Evolutionary conservation across 2,888 invertebrate species (phyloP).

Genomic region (Isotomurus palustris): DNA sequence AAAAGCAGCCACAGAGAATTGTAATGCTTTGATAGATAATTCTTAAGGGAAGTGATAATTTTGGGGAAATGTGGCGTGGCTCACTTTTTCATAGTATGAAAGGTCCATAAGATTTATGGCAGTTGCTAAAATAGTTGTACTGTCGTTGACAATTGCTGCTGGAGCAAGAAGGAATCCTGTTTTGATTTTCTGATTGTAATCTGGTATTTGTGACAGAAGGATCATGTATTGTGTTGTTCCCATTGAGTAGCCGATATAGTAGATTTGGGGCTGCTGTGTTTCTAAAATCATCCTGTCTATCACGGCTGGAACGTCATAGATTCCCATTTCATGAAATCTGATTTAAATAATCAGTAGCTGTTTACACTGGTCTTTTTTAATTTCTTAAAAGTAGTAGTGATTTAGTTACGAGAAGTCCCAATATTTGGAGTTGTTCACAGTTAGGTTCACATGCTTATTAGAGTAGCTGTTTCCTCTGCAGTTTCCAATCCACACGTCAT

Average conservation of each 20-base stretch:
- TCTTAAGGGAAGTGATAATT: background rate
- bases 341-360: background rate
- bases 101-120: too few relatives aligned
- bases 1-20: too few relatives aligned
- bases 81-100: too few relatives aligned
- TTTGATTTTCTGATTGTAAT: conserved; percentile 8
- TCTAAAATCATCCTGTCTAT: background rate
- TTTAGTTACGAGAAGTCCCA: conserved; percentile 7
- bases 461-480: background rate
- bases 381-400: too few relatives aligned
- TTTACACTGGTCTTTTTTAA: background rate
- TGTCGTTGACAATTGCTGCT: too few relatives aligned
- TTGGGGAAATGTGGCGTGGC: background rate
- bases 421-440: background rate
- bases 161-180: conserved; percentile 13
- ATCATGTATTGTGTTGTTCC: conserved; percentile 14
- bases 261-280: conserved; percentile 10
- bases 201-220: background rate
- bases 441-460: background rate
- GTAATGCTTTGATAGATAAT: background rate
- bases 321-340: conserved; percentile 22
- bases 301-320: conserved; percentile 12
- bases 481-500: background rate
- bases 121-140: too few relatives aligned
- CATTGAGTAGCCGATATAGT: conserved; percentile 18